Evolutionary conservation across 2,797 vertebrate species (phyloP).

Genomic region (Pachyuromys duprasi): DNA sequence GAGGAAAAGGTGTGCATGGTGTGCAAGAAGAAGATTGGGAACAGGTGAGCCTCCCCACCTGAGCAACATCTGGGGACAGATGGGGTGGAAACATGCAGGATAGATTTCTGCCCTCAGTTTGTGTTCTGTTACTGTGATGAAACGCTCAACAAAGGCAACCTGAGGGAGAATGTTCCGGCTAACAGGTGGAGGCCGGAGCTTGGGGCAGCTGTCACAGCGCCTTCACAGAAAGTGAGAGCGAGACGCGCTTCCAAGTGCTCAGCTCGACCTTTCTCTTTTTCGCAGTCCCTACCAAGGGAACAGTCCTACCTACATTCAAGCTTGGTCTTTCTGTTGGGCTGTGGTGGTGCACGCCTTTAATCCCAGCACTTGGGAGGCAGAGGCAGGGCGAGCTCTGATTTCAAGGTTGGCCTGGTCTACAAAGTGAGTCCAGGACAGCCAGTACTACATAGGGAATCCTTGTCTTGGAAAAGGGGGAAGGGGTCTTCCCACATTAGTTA

Average conservation of each 20-base stretch:
- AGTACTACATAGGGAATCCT: background rate
- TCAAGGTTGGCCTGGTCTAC: background rate
- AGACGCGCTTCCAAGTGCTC: background rate
- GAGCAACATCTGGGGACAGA: background rate
- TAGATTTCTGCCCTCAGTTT: background rate
- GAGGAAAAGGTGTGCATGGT: slow-evolving; percentile 99
- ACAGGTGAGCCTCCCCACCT: slow-evolving; percentile 90
- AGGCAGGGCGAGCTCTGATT: background rate
- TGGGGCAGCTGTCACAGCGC: background rate
- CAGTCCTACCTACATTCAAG: background rate
- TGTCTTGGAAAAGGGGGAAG: background rate
- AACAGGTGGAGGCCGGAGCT: background rate
- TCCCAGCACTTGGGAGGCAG: no score
- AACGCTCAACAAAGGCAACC: background rate
- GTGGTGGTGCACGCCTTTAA: background rate
- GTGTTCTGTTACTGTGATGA: background rate
- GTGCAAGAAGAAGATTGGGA: slow-evolving; percentile 99
- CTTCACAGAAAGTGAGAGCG: background rate
- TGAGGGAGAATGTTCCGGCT: background rate
- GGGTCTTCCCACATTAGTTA: no score
- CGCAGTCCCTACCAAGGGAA: background rate
- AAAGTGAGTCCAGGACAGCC: background rate
- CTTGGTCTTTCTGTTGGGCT: background rate
- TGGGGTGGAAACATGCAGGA: background rate
- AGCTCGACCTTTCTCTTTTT: background rate